Base-by-base conservation (phyloP, 1,140 invertebrate species). In the Drosophila kikkawai region DNA sequence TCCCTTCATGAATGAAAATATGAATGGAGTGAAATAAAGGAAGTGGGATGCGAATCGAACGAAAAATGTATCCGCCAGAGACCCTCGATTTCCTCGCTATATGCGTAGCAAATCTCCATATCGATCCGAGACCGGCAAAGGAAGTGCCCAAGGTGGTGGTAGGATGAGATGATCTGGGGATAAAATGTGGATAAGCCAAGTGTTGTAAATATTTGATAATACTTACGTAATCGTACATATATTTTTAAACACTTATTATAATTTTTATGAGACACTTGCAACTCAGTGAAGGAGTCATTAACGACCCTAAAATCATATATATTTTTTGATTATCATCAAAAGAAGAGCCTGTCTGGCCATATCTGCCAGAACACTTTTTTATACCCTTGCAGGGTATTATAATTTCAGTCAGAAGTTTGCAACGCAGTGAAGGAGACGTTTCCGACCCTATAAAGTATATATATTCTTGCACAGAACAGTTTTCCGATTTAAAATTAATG, bases 1-100 rank as follows among this genome's bases (percentile, higher is more conserved):
- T 17, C 29, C 41, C 48, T 66, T 73, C 66, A 84, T 84, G 82
- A 85, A 85, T 85, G 82, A 81, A 81, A 51, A 74, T 70, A 78
- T 85, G 82, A 84, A 85, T 84, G 78, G 63, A 47, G 47, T 19
- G 55, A 22, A 39, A 1, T 17, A 22, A 7, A 13, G 32, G 13
- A 7, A 15, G 53, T 37, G 26, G 59, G 37, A 45, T 12, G 37
- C 55, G 59, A 65, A 29, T 39, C 37, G 68, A 53, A 59, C 42
- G 61, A 41, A 42, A 42, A 26, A 42, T 34, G 56, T 42, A 42
- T 65, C 61, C 57, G 57, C 58, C 22, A 8, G 44, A 4, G 17
- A 47, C 29, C 64, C 61, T 51, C 53, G 15, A 59, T 73, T 73
- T 71, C 32, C 53, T 37, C 12, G 53, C 7, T 53, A 73, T 42